Conservation (phyloP, 2,797 vertebrate species). For the Microctenopoma lineatum region DNA sequence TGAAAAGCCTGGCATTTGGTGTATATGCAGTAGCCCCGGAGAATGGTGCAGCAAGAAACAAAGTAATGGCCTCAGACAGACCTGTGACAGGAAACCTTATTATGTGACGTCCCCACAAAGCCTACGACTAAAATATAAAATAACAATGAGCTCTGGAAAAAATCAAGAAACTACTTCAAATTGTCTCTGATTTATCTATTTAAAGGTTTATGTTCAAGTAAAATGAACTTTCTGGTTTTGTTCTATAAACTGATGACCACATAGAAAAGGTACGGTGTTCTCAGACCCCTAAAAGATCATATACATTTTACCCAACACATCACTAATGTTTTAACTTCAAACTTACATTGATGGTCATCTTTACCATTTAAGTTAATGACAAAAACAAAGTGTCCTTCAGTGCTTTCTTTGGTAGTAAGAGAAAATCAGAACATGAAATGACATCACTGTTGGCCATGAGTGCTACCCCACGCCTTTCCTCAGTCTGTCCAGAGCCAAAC, state of each 20-base stretch:
- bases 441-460: constrained; percentile 47
- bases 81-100: constrained; percentile 71
- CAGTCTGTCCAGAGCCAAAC: constrained; percentile 36
- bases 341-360: too few relatives aligned
- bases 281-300: too few relatives aligned
- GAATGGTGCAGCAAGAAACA: constrained; percentile 57
- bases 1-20: constrained; percentile 47
- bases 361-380: too few relatives aligned
- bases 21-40: constrained; percentile 46
- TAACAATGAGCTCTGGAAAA: too few relatives aligned
- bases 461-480: constrained; percentile 47
- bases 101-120: constrained; percentile 63
- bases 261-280: too few relatives aligned
- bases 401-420: constrained; percentile 10
- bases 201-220: too few relatives aligned
- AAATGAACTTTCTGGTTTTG: too few relatives aligned
- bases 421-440: constrained; percentile 43
- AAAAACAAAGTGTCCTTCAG: background rate
- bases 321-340: too few relatives aligned
- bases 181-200: too few relatives aligned
- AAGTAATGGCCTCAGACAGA: constrained; percentile 77
- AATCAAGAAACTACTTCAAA: too few relatives aligned
- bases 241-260: too few relatives aligned
- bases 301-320: too few relatives aligned
- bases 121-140: constrained; percentile 14